These are phyloP conservation scores for Temnothorax longispinosus DNA, from an alignment of 1,140 invertebrate genomes.

Conservation along the genomic window DNA sequence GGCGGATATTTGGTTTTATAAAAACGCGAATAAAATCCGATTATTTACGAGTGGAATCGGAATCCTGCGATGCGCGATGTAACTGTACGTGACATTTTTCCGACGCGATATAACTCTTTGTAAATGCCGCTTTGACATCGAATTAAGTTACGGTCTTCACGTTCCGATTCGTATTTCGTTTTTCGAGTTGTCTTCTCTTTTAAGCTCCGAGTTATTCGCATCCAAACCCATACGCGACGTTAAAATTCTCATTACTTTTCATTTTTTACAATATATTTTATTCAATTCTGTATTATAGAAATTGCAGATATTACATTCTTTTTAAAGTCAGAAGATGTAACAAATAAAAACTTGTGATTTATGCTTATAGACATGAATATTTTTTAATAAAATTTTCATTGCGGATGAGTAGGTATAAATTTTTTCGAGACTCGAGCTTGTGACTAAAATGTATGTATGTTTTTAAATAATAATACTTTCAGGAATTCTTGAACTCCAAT, in stretches of 20 bases:
- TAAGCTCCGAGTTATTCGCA: background rate
- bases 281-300: background rate
- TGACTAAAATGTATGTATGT: too few relatives aligned
- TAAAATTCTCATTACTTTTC: background rate
- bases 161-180: constrained; percentile 15
- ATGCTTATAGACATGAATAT: background rate
- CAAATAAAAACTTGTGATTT: constrained; percentile 6
- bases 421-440: background rate
- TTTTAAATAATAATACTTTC: background rate
- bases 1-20: constrained; percentile 54
- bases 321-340: background rate
- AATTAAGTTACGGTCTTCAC: constrained; percentile 54
- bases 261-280: constrained; percentile 17
- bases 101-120: constrained; percentile 54
- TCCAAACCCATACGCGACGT: background rate
- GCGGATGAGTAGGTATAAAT: background rate
- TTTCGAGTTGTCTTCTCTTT: constrained; percentile 34
- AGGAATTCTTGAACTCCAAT: background rate
- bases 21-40: constrained; percentile 59
- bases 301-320: background rate
- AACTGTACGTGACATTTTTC: constrained; percentile 53
- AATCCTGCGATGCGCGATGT: constrained; percentile 23
- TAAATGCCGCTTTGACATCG: constrained; percentile 43
- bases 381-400: background rate
- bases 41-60: constrained; percentile 58